These are phyloP conservation scores for Marasmarcha lunaedactyla DNA, from an alignment of 2,888 invertebrate genomes.

Conservation along the genomic window DNA sequence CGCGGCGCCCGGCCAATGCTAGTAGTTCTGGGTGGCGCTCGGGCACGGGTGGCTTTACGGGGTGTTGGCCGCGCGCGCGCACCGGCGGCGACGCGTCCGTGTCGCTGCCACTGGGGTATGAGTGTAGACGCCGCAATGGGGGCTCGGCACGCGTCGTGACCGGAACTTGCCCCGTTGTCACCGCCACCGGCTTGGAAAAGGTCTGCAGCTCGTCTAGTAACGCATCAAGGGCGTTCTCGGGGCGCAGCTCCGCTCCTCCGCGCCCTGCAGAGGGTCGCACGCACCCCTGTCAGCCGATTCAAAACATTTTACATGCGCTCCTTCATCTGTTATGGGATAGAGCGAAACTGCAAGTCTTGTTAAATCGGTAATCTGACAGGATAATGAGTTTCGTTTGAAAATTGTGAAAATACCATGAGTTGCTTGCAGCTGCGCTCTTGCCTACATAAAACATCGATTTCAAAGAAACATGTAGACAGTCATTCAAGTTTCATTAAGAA, in stretches of 20 bases:
- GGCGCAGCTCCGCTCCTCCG: constrained; percentile 63
- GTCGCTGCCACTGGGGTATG: constrained; percentile 88
- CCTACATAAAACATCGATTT: constrained; percentile 26
- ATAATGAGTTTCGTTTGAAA: too few species aligned
- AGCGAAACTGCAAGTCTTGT: too few species aligned
- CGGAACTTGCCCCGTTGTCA: constrained; percentile 63
- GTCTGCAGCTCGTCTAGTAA: constrained; percentile 94
- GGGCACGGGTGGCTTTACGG: constrained; percentile 83
- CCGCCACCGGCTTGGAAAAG: constrained; percentile 78
- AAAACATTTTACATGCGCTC: too few species aligned
- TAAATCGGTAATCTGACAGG: too few species aligned
- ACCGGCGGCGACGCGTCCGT: constrained; percentile 83
- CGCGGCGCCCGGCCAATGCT: constrained; percentile 77
- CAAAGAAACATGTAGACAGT: constrained; percentile 44
- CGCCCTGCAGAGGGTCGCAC: constrained; percentile 36
- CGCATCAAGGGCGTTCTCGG: constrained; percentile 98
- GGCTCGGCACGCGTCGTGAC: constrained; percentile 35
- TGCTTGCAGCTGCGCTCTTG: too few species aligned
- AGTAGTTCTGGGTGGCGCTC: constrained; percentile 84
- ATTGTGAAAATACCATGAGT: too few species aligned
- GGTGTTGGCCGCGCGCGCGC: constrained; percentile 70
- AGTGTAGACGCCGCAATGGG: constrained; percentile 80
- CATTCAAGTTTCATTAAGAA: constrained; percentile 48
- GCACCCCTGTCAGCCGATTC: not conserved
- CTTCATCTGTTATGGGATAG: too few species aligned